Evolutionary conservation across 2,797 vertebrate species (phyloP).

Genomic region (Bradypodion pumilum): DNA sequence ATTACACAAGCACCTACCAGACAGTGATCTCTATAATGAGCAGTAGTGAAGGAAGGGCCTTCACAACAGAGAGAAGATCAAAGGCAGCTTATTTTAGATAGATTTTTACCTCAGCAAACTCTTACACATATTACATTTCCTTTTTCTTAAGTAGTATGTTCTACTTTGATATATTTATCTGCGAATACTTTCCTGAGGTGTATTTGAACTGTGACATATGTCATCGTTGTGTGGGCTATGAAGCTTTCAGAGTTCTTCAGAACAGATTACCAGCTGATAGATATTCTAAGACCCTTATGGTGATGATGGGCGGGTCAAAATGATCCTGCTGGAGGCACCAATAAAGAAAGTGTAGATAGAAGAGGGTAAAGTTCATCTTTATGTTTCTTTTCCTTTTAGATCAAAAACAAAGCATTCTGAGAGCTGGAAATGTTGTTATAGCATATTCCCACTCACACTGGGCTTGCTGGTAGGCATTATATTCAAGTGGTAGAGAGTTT

Average conservation of each 20-base stretch:
- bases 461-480: background rate
- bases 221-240: slow-evolving; percentile 17
- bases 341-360: background rate
- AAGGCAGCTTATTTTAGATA: background rate
- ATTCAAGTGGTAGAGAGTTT: background rate
- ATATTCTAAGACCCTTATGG: slow-evolving; percentile 1
- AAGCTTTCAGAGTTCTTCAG: background rate
- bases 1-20: background rate
- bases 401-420: background rate
- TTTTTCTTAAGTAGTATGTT: background rate
- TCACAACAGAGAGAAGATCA: background rate
- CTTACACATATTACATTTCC: background rate
- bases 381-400: slow-evolving; percentile 20
- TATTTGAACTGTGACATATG: background rate
- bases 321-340: background rate
- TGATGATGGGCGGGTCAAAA: background rate
- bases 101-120: background rate
- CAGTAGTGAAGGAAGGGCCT: background rate
- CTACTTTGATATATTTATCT: slow-evolving; percentile 27
- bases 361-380: background rate
- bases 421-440: background rate
- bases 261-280: background rate
- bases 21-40: background rate
- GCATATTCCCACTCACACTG: background rate
- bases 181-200: slow-evolving; percentile 8